Conservation (phyloP, 2,797 vertebrate species). For the Scolopax rusticola region DNA sequence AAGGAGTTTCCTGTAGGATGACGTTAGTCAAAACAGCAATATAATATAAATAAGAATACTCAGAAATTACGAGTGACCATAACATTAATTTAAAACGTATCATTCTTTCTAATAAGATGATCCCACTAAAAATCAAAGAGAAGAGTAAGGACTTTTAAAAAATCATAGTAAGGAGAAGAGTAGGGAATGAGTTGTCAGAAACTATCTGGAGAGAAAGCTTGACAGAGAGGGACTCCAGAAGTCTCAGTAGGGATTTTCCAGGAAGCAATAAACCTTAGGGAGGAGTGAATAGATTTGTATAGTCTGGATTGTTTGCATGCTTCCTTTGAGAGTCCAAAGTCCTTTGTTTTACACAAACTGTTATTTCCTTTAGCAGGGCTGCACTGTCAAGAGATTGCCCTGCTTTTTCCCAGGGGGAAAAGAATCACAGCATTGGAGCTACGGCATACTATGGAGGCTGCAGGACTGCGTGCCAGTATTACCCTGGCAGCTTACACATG, state of each 20-base stretch:
- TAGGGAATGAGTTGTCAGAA: not conserved
- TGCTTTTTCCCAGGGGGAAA: not conserved
- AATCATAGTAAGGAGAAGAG: not conserved
- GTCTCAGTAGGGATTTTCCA: not conserved
- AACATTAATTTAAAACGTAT: not conserved
- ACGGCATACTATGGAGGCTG: not conserved
- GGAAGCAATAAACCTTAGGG: not conserved
- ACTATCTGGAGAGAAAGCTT: not conserved
- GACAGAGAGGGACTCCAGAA: not conserved
- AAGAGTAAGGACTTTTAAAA: not conserved
- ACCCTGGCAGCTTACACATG: not conserved
- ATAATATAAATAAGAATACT: not conserved
- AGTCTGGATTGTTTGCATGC: not conserved
- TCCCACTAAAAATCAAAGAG: not conserved
- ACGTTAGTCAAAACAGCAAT: not conserved
- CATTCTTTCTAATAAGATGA: not conserved
- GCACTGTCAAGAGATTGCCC: not conserved
- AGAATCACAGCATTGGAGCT: not conserved
- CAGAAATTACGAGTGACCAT: not conserved
- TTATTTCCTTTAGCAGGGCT: not conserved
- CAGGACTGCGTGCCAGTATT: not conserved
- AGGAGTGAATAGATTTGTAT: not conserved
- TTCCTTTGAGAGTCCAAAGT: not conserved
- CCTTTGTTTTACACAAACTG: conserved; percentile 2
- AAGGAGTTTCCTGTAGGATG: not conserved